Conservation (phyloP, 2,797 vertebrate genomes). For the Halcyon chelicuti region DNA sequence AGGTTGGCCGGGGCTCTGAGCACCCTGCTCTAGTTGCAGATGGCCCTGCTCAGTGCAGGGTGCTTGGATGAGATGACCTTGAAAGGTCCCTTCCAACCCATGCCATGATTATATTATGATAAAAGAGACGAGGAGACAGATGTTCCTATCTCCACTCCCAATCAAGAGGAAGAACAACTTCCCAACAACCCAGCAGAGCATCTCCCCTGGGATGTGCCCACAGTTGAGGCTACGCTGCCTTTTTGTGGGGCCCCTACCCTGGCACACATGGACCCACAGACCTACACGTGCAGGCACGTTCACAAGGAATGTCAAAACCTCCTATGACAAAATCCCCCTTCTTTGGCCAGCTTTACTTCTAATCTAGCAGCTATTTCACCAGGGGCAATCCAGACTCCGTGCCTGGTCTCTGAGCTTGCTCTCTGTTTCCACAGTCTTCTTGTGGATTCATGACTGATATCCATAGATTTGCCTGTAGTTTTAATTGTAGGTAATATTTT, state of each 20-base stretch:
- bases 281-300: fast-evolving
- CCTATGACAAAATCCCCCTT: fast-evolving
- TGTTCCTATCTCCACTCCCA: background rate
- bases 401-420: background rate
- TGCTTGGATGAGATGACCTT: background rate
- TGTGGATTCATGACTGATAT: background rate
- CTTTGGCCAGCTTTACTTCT: background rate
- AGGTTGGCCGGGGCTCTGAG: background rate
- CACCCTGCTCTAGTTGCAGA: background rate
- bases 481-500: background rate
- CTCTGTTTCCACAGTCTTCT: too few relatives aligned
- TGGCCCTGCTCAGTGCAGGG: background rate
- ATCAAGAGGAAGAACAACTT: fast-evolving
- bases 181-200: background rate
- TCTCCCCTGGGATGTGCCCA: background rate
- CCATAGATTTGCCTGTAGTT: background rate
- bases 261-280: background rate
- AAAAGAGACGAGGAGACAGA: background rate
- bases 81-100: background rate
- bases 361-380: background rate
- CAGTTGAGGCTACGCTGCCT: background rate
- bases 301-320: background rate
- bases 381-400: background rate
- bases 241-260: background rate
- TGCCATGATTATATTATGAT: too few relatives aligned